A percentile compares a stretch with the other conserved stretches of the same genome.
Conservation (phyloP, 2,888 invertebrate genomes). For the Hoplodrina blanda region DNA sequence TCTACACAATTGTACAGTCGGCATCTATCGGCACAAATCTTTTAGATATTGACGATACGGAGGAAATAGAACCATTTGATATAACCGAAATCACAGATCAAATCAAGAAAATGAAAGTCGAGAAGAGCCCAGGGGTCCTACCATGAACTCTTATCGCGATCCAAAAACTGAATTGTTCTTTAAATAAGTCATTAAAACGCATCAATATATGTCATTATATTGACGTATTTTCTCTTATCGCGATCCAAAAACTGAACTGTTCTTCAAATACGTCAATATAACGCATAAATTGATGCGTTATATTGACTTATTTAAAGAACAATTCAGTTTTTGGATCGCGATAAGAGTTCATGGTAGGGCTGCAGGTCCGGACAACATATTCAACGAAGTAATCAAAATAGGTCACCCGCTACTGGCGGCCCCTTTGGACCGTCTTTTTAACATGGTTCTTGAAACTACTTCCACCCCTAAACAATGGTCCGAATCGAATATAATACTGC, state of each 20-base stretch:
- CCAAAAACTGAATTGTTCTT: too few species aligned
- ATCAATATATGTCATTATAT: too few species aligned
- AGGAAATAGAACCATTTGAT: background rate
- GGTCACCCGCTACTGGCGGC: background rate
- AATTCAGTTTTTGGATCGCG: too few species aligned
- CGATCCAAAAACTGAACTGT: too few species aligned
- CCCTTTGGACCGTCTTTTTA: background rate
- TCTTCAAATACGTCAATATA: too few species aligned
- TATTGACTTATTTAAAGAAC: too few species aligned
- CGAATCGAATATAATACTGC: background rate
- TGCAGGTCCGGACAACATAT: background rate
- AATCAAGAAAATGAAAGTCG: background rate
- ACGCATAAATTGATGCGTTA: too few species aligned
- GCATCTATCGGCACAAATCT: background rate
- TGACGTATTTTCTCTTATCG: too few species aligned
- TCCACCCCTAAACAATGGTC: background rate
- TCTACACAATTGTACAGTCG: background rate
- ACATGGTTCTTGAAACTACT: background rate
- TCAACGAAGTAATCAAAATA: background rate
- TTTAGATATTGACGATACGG: background rate
- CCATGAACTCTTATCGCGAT: too few species aligned
- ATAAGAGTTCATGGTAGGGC: too few species aligned
- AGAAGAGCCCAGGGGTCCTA: too few species aligned
- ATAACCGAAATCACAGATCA: background rate
- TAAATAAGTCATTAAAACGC: too few species aligned